Base-by-base conservation (phyloP, 1,140 invertebrate genomes). In the Atta cephalotes region DNA sequence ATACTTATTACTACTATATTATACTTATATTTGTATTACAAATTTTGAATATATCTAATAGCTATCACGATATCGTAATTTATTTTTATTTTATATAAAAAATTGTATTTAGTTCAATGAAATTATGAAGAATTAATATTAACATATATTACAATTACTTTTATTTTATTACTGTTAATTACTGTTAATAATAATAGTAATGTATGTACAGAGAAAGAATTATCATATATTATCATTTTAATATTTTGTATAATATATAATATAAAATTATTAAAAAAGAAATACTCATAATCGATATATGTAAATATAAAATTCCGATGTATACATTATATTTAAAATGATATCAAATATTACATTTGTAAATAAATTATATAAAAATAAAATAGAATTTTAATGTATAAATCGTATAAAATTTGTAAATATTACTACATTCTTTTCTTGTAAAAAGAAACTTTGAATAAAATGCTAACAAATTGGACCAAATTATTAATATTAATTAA, bases 401-500 rank as follows among this genome's bases (percentile, higher is more conserved):
- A 21, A 21, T 21, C 0, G 10, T n/a, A 45, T 1, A 45, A 45
- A 45, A 45, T 68, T 39, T 9, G 0, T 39, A 66, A 39, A 66
- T 39, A 66, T 39, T 63, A 31, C 1, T 7, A 66, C n/a, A 66
- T 35, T 2, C n/a, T 3, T n/a, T 39, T 66, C 3, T 21, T 12
- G 5, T 68, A 21, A 68, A 68, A 21, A 0, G 10, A 68, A 45
- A 45, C 18, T 31, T 35, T 7, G 62, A 6, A 18, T 65, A 39
- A 68, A 39, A 66, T 16, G 7, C 9, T 63, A 10, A 35, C 18
- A 21, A 14, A 68, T 45, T 14, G 5, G 0, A 21, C n/a, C 25
- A 68, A 68, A 14, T n/a, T 68, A 68, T 21, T 39, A 39, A 39
- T 35, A n/a, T 66, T 68, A 21, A 68, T n/a, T 21, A 51, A 51